These are phyloP conservation scores for rat (Rattus norvegicus) DNA, from an alignment of 2,113 vertebrate species.

Conservation along the genomic window GRCr8 NC_086027.1:90160501-90161000, in stretches of 20 bases:
- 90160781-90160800: neutral
- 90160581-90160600: neutral
- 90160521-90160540: neutral
- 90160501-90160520: neutral
- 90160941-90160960: neutral
- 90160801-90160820: neutral
- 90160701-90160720: neutral
- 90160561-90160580: neutral
- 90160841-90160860: neutral
- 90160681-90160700: neutral
- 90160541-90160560: neutral
- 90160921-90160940: neutral
- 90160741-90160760: neutral
- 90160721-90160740: neutral
- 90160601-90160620: neutral
- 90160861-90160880: neutral
- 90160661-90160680: neutral
- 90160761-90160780: too few species aligned
- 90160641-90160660: neutral
- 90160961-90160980: neutral
- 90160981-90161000: neutral
- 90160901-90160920: too few species aligned
- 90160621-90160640: neutral
- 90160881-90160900: neutral
- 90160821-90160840: neutral